A percentile compares a stretch with the other conserved stretches of the same genome.
phyloP scores from a whole-genome alignment of 2,888 invertebrate genomes.

The Smittia sp. region DNA sequence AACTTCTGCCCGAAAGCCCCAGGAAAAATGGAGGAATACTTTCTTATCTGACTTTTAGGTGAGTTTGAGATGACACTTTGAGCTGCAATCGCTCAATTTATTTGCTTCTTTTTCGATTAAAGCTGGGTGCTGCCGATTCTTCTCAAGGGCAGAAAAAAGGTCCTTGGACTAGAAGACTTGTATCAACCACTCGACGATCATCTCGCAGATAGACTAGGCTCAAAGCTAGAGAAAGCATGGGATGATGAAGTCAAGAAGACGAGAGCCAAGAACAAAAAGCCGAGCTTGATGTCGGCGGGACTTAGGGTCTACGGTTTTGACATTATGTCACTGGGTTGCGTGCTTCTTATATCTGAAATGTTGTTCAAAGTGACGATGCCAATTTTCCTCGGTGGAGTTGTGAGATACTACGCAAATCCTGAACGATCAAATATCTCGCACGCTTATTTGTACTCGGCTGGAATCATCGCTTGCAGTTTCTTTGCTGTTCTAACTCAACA shows the following conservation, averaged over 20 bases:
- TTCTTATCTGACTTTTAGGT: constrained; percentile 32
- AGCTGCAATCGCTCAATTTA: background rate
- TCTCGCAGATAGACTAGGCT: constrained; percentile 55
- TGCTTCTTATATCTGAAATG: constrained; percentile 57
- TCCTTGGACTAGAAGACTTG: constrained; percentile 70
- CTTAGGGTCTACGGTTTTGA: constrained; percentile 61
- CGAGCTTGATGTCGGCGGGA: constrained; percentile 59
- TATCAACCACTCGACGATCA: constrained; percentile 58
- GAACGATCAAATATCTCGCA: constrained; percentile 49
- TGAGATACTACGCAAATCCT: constrained; percentile 60
- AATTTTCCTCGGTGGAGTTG: constrained; percentile 62
- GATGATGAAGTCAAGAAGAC: constrained; percentile 56
- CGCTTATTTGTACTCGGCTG: constrained; percentile 74
- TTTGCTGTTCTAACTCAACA: constrained; percentile 78
- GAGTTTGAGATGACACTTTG: background rate
- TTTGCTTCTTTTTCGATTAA: background rate
- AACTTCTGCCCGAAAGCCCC: constrained; percentile 1
- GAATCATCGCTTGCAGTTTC: constrained; percentile 71
- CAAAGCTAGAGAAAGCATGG: constrained; percentile 61
- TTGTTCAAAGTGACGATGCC: constrained; percentile 68
- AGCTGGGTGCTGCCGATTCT: constrained; percentile 61
- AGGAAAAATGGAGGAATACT: constrained; percentile 21
- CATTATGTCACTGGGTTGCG: constrained; percentile 58
- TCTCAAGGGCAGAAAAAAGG: constrained; percentile 68
- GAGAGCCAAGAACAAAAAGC: constrained; percentile 51